Percentiles rank a stretch among this genome's conserved stretches.
These are phyloP conservation scores for Chroicocephalus ridibundus DNA, from an alignment of 2,113 vertebrate genomes.

Conservation along the genomic window DNA sequence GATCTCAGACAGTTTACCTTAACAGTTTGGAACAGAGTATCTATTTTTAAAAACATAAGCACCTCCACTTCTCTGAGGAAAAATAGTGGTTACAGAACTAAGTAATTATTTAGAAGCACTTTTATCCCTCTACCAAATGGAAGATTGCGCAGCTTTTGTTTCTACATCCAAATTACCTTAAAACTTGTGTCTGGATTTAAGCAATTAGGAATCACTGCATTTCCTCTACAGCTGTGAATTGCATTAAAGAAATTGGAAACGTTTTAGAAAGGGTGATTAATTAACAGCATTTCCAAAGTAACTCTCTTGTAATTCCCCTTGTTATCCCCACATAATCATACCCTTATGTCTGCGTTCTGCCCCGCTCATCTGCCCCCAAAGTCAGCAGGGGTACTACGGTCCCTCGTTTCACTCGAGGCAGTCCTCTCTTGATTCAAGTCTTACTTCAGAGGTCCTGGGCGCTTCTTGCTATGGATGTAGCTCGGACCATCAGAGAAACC, in stretches of 20 bases:
- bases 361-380: not conserved
- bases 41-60: not conserved
- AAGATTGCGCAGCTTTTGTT: not conserved
- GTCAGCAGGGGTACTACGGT: not conserved
- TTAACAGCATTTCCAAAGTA: not conserved
- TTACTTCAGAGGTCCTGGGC: not conserved
- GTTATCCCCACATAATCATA: not conserved
- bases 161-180: not conserved
- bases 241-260: not conserved
- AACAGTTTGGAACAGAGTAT: not conserved
- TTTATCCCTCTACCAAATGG: not conserved
- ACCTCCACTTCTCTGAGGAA: not conserved
- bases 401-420: not conserved
- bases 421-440: too few species aligned
- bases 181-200: not conserved
- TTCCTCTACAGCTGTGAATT: not conserved
- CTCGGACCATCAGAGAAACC: not conserved
- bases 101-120: not conserved
- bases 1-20: not conserved
- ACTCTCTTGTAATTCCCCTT: not conserved
- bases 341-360: rapidly evolving
- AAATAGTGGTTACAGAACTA: not conserved
- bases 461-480: not conserved
- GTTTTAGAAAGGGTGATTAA: not conserved
- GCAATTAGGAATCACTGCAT: not conserved